phyloP scores from a whole-genome alignment of 2,797 vertebrate species.

The Pseudochromis fuscus region DNA sequence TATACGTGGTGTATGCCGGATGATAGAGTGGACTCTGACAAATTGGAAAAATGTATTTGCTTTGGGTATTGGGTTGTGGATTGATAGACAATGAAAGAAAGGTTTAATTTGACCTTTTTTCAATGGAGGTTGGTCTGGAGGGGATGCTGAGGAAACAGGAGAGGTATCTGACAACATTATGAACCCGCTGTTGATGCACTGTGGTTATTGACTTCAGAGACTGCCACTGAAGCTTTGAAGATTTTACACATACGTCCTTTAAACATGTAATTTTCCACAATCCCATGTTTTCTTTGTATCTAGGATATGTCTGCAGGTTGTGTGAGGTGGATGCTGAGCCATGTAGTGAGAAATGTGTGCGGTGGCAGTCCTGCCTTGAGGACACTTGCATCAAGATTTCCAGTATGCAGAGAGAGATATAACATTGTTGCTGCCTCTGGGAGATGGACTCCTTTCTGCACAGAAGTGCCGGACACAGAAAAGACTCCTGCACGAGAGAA shows the following conservation, averaged over 20 bases:
- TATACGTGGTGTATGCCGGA: background rate
- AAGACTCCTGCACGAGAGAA: slow-evolving; percentile 44
- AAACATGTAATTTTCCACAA: too few species aligned
- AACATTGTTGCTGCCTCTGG: slow-evolving; percentile 17
- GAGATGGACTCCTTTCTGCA: slow-evolving; percentile 71
- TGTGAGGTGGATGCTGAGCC: slow-evolving; percentile 80
- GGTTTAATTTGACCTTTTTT: background rate
- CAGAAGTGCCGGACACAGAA: slow-evolving; percentile 50
- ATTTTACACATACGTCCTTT: too few species aligned
- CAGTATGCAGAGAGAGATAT: slow-evolving; percentile 13
- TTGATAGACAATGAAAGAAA: rapidly evolving
- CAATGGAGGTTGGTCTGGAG: background rate
- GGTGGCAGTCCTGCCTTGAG: slow-evolving; percentile 46
- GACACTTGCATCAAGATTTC: slow-evolving; percentile 25
- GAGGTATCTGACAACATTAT: background rate
- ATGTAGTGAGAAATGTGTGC: slow-evolving; percentile 60
- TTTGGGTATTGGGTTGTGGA: background rate
- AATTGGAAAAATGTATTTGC: background rate
- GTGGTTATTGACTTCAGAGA: background rate
- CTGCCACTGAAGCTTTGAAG: background rate
- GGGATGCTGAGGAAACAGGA: background rate
- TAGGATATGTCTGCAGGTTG: slow-evolving; percentile 87
- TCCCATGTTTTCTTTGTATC: background rate
- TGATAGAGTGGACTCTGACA: background rate
- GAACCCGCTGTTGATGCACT: background rate